These are phyloP conservation scores for Sphaerophoria rueppellii DNA, from an alignment of 2,888 invertebrate genomes.

Conservation along the genomic window DNA sequence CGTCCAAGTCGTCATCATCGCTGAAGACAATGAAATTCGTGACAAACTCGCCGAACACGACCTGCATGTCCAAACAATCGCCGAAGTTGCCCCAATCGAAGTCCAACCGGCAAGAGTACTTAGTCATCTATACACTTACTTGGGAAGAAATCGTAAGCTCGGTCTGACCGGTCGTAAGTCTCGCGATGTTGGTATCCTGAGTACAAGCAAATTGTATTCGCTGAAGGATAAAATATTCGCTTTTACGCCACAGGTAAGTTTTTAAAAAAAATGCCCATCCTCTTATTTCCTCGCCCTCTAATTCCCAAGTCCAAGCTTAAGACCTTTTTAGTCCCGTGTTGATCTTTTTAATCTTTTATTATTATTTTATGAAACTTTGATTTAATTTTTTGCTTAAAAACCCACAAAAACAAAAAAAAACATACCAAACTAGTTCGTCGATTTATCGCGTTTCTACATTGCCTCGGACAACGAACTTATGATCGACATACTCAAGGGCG, in stretches of 20 bases:
- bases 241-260: constrained; percentile 97
- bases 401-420: constrained; percentile 25
- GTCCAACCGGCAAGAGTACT: constrained; percentile 98
- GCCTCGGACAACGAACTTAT: constrained; percentile 98
- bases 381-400: constrained; percentile 42
- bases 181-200: constrained; percentile 97
- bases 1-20: constrained; percentile 98
- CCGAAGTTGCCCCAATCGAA: constrained; percentile 96
- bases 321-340: constrained; percentile 35
- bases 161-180: constrained; percentile 97
- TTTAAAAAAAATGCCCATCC: constrained; percentile 1
- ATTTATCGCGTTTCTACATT: constrained; percentile 98
- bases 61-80: constrained; percentile 95
- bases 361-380: constrained; percentile 56
- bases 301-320: constrained; percentile 52
- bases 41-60: constrained; percentile 95
- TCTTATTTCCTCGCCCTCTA: neutral
- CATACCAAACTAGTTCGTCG: constrained; percentile 90
- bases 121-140: constrained; percentile 96
- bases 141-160: constrained; percentile 96
- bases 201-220: constrained; percentile 98
- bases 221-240: constrained; percentile 97
- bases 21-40: constrained; percentile 95
- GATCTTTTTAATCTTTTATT: constrained; percentile 35
- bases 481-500: constrained; percentile 98